phyloP scores from a whole-genome alignment of 2,888 invertebrate genomes.

The Drosophila helvetica region DNA sequence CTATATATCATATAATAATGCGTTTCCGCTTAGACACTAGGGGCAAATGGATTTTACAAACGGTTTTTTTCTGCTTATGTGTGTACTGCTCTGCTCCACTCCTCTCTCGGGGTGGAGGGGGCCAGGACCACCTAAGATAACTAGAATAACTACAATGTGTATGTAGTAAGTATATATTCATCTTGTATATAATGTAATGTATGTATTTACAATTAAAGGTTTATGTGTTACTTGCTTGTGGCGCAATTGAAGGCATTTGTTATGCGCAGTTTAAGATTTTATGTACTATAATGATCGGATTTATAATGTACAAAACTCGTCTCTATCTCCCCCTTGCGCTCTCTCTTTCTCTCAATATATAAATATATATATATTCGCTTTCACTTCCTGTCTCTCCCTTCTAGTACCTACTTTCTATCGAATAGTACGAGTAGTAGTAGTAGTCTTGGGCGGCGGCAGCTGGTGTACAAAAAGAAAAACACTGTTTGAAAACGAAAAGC shows the following conservation, averaged over 20 bases:
- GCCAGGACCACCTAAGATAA: not conserved
- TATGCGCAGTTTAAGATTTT: slow-evolving; percentile 54
- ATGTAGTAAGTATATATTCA: slow-evolving; percentile 26
- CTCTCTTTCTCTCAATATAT: slow-evolving; percentile 11
- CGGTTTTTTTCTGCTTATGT: not conserved
- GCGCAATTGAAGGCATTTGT: slow-evolving; percentile 70
- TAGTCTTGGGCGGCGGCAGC: slow-evolving; percentile 66
- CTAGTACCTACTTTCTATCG: not conserved
- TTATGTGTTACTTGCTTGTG: slow-evolving; percentile 60
- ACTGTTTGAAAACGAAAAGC: slow-evolving; percentile 41
- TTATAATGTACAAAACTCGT: slow-evolving; percentile 50
- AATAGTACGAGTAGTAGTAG: not conserved
- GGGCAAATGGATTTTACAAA: slow-evolving; percentile 15
- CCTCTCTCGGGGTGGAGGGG: not conserved
- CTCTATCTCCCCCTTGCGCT: not conserved
- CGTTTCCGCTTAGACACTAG: slow-evolving; percentile 1
- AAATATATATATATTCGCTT: slow-evolving; percentile 39
- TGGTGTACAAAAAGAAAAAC: slow-evolving; percentile 43
- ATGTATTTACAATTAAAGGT: slow-evolving; percentile 55
- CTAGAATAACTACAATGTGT: not conserved
- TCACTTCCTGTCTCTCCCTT: not conserved
- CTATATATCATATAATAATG: not conserved
- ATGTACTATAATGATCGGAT: slow-evolving; percentile 5
- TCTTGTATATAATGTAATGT: slow-evolving; percentile 1
- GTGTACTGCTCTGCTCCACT: not conserved